phyloP scores from a whole-genome alignment of 2,113 vertebrate species.

The Ivindomyrus marchei region DNA sequence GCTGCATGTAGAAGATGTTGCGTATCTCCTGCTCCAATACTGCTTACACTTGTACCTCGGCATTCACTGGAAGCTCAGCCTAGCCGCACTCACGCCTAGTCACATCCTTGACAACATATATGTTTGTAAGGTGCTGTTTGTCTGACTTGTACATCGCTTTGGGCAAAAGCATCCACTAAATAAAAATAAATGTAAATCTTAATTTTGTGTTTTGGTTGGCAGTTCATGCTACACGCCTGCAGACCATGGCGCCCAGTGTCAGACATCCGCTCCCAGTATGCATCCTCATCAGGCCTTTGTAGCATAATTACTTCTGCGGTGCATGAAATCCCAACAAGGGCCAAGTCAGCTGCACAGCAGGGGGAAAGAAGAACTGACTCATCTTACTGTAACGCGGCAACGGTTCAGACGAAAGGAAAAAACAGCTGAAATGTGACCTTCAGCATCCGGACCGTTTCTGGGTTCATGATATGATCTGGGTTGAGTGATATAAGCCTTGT shows the following conservation, averaged over 20 bases:
- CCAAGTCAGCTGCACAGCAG: background rate
- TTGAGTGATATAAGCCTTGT: conserved; percentile 12
- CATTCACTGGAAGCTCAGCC: background rate
- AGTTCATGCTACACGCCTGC: background rate
- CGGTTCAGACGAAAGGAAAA: background rate
- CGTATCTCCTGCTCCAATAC: background rate
- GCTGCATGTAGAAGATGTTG: background rate
- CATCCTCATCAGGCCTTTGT: background rate
- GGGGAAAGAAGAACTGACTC: background rate
- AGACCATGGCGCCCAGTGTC: background rate
- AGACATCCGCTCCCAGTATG: background rate
- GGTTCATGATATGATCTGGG: background rate
- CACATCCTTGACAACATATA: background rate
- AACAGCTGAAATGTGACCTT: conserved; percentile 13
- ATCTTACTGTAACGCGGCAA: background rate
- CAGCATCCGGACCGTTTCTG: background rate
- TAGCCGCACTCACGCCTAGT: background rate
- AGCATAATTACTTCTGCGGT: background rate
- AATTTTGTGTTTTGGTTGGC: background rate
- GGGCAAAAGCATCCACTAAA: background rate
- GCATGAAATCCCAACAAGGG: background rate
- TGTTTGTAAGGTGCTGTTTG: background rate
- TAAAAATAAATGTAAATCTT: background rate
- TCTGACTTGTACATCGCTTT: background rate
- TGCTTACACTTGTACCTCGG: background rate